phyloP scores from a whole-genome alignment of 2,113 vertebrate species.

The Gymnarchus niloticus region DNA sequence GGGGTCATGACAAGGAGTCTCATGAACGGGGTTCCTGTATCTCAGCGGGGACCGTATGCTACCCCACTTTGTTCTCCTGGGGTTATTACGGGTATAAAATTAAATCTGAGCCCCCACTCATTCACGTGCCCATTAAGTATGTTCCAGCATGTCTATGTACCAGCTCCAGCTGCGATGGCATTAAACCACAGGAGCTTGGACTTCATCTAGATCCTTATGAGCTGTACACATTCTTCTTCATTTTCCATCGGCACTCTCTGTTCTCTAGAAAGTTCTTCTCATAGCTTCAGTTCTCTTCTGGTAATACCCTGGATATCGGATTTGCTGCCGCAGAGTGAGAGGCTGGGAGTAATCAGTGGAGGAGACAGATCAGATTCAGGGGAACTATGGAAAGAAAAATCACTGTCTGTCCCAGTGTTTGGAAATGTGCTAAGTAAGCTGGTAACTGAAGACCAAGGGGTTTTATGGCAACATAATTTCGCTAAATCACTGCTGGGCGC shows the following conservation, averaged over 20 bases:
- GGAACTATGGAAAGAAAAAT: not conserved
- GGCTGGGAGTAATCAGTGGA: slow-evolving; percentile 9
- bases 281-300: not conserved
- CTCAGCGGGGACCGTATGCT: not conserved
- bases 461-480: slow-evolving; percentile 24
- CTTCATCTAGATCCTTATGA: not conserved
- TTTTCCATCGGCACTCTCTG: not conserved
- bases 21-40: not conserved
- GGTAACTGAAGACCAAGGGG: not conserved
- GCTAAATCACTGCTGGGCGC: slow-evolving; percentile 16
- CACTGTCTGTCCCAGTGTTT: not conserved
- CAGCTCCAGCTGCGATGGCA: not conserved
- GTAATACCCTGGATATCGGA: slow-evolving; percentile 5
- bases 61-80: not conserved
- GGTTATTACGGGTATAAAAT: not conserved
- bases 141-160: not conserved
- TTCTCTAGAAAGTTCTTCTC: not conserved
- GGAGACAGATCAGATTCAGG: slow-evolving; percentile 1
- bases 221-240: not conserved
- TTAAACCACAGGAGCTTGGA: not conserved
- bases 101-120: not conserved
- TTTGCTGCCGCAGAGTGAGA: not conserved
- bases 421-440: not conserved
- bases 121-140: not conserved
- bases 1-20: not conserved